Percentiles rank a stretch among this genome's conserved stretches.
These are phyloP conservation scores for Pteruthius melanotis DNA, from an alignment of 2,113 vertebrate genomes.

Conservation along the genomic window DNA sequence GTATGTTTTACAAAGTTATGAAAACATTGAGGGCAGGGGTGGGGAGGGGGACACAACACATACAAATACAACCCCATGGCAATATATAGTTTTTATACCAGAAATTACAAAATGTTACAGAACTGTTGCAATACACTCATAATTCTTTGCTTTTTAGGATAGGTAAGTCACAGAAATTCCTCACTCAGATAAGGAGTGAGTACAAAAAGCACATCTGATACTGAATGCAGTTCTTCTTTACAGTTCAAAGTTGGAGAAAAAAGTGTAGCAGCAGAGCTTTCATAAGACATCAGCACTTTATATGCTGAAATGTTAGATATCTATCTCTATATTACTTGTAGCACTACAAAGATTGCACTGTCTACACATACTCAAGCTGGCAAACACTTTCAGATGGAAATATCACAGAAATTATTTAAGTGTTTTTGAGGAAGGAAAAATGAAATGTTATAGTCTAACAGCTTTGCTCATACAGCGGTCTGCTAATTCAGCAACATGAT, in stretches of 20 bases:
- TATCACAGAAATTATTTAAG: not conserved
- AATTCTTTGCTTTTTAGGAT: not conserved
- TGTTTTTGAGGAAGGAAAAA: not conserved
- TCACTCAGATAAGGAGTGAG: not conserved
- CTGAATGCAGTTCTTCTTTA: not conserved
- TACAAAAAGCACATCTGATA: not conserved
- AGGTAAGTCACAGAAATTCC: not conserved
- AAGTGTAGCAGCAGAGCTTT: not conserved
- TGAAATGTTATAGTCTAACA: not conserved
- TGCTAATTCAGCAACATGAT: not conserved
- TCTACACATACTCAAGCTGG: not conserved
- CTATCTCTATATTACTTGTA: not conserved
- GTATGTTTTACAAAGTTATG: not conserved
- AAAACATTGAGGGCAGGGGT: not conserved
- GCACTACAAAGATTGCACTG: not conserved
- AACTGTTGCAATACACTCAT: not conserved
- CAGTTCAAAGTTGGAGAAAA: not conserved
- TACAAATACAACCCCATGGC: rapidly evolving
- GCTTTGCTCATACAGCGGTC: rapidly evolving
- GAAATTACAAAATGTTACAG: not conserved
- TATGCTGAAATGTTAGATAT: not conserved
- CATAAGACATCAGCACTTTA: not conserved
- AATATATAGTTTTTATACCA: not conserved
- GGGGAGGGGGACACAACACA: rapidly evolving
- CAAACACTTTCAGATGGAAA: not conserved